These are phyloP conservation scores for Melanotaenia trifasciata DNA, from an alignment of 2,797 vertebrate species.

Conservation along the genomic window DNA sequence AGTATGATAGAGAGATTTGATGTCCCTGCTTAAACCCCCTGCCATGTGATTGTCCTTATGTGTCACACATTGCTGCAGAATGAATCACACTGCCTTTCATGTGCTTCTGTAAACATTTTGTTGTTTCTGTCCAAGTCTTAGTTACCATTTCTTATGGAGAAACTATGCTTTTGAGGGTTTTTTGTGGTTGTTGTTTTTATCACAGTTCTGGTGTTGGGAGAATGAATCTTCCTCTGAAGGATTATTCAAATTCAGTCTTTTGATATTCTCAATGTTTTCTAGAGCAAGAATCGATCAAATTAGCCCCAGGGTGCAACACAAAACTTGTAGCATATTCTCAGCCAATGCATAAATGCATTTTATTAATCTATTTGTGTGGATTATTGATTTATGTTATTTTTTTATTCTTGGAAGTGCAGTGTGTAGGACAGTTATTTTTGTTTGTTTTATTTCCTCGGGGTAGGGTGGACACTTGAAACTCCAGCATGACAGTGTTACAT, in stretches of 20 bases:
- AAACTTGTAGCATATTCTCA: constrained; percentile 43
- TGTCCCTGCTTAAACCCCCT: constrained; percentile 35
- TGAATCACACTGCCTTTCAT: constrained; percentile 37
- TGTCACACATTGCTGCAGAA: constrained; percentile 46
- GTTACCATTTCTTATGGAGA: constrained; percentile 30
- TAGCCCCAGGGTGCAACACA: constrained; percentile 35
- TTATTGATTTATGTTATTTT: constrained; percentile 64
- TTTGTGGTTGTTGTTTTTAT: constrained; percentile 15
- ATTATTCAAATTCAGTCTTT: constrained; percentile 72
- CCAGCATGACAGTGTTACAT: constrained; percentile 4
- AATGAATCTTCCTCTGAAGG: constrained; percentile 32
- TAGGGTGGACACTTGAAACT: constrained; percentile 28
- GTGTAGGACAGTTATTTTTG: constrained; percentile 24
- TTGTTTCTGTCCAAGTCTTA: constrained; percentile 50
- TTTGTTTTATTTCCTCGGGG: constrained; percentile 48
- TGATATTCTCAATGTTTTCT: constrained; percentile 61
- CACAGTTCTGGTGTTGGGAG: constrained; percentile 40
- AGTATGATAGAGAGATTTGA: constrained; percentile 46
- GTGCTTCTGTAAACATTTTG: constrained; percentile 40
- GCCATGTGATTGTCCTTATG: constrained; percentile 49
- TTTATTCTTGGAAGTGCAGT: constrained; percentile 33
- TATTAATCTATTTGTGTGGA: constrained; percentile 58
- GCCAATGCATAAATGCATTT: constrained; percentile 70
- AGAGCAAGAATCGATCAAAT: constrained; percentile 54
- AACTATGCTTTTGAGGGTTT: constrained; percentile 25